phyloP scores from a whole-genome alignment of 2,888 invertebrate genomes.

The Clivina fossor region DNA sequence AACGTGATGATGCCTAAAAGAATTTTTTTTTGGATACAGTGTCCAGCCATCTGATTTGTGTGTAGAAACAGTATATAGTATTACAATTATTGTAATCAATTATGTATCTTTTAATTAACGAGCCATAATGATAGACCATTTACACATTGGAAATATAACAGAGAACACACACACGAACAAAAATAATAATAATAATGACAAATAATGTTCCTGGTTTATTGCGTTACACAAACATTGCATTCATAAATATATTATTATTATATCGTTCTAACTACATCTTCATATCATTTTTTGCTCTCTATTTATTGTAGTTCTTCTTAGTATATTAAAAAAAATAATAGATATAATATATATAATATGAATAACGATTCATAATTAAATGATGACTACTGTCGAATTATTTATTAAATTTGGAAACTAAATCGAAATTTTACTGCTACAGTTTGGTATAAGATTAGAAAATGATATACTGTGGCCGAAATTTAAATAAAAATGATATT shows the following conservation, averaged over 20 bases:
- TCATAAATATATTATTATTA: not conserved
- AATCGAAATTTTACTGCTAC: no score
- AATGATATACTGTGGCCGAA: no score
- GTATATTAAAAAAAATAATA: not conserved
- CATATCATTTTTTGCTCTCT: slow-evolving; percentile 15
- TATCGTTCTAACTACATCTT: not conserved
- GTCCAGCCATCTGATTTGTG: slow-evolving; percentile 46
- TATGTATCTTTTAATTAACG: slow-evolving; percentile 50
- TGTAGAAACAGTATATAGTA: slow-evolving; percentile 52
- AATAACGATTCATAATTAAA: no score
- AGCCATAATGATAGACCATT: slow-evolving; percentile 48
- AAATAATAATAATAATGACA: no score
- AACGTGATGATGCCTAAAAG: no score
- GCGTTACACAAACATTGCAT: no score
- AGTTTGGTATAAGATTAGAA: no score
- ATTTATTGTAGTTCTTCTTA: slow-evolving; percentile 14
- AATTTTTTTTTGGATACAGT: slow-evolving; percentile 25
- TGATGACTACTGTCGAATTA: no score
- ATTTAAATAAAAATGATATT: no score
- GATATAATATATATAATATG: no score
- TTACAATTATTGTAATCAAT: slow-evolving; percentile 50
- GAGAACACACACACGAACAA: no score
- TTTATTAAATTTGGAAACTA: no score
- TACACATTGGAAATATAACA: slow-evolving; percentile 34
- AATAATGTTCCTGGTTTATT: slow-evolving; percentile 32